phyloP scores from a whole-genome alignment of 2,797 vertebrate genomes.

The Hoplostethus atlanticus region DNA sequence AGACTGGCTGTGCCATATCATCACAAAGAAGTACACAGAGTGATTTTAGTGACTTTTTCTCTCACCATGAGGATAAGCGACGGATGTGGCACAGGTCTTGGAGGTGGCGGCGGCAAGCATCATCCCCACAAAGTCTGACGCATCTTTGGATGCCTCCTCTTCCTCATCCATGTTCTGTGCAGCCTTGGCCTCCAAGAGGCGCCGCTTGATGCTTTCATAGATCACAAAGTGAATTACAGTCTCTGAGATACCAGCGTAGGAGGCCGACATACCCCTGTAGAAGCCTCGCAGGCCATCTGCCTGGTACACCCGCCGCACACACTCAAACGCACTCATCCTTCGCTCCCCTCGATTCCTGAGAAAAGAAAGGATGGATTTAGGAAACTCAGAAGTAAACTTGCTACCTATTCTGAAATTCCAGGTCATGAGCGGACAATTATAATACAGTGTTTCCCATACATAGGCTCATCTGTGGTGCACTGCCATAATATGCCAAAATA shows the following conservation, averaged over 20 bases:
- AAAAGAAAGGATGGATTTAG: too few species aligned
- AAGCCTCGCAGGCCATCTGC: conserved; percentile 94
- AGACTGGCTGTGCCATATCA: too few species aligned
- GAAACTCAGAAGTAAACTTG: too few species aligned
- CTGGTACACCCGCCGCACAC: conserved; percentile 92
- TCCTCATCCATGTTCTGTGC: conserved; percentile 89
- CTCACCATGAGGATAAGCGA: conserved; percentile 98
- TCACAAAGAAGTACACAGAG: neutral
- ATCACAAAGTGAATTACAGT: conserved; percentile 99
- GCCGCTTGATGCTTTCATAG: conserved; percentile 98
- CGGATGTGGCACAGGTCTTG: conserved; percentile 95
- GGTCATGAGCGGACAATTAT: neutral
- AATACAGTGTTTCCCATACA: too few species aligned
- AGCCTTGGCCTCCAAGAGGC: conserved; percentile 89
- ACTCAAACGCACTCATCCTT: conserved; percentile 94
- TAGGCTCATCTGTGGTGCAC: too few species aligned
- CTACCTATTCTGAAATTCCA: too few species aligned
- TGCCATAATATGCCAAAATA: too few species aligned
- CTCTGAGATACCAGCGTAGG: conserved; percentile 98
- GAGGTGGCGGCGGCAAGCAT: conserved; percentile 98
- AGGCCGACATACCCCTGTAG: conserved; percentile 98
- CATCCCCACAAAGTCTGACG: conserved; percentile 95
- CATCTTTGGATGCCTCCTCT: conserved; percentile 90
- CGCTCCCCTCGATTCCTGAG: conserved; percentile 93
- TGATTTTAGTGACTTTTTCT: neutral